Evolutionary conservation across 2,113 vertebrate genomes (phyloP), one percentile per base, ranked within the genome.

Genomic region (Ctenodactylus gundi): DNA sequence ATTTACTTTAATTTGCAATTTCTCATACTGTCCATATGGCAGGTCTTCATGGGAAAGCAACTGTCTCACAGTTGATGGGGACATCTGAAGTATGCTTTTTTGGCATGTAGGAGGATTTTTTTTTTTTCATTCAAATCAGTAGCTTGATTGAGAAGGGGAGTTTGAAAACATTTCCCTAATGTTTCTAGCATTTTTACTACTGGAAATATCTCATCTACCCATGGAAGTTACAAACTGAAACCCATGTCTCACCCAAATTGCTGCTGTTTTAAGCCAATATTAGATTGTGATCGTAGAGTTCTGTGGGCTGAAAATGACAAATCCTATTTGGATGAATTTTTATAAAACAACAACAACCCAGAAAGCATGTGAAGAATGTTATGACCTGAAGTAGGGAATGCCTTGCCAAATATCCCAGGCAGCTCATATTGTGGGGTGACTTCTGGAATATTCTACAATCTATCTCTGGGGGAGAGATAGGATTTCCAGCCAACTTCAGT

Each of bases 1-100:
- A 97, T 96, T 96, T 95, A 95, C 97, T 97, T 97, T 96, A 97
- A 97, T 97, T 96, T 95, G 87, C 90, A 72, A 96, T 97, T 96
- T 96, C 84, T 96, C 93, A 88, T 93, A 95, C 89, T 96, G 90
- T 90, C 95, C 96, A 97, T 93, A 97, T 97, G 97, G 96, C 15
- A 25, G 87, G 93, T 78, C 87, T 97, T 94, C 93, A 77, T 95
- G 90, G 95, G 94, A 97, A 97, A 95, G 87, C 89, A 93, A 97
- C 87, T 85, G 90, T 90, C 95, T 97, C 68, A 2, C 88, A 90
- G 94, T 93, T 93, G 96, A 96, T 6, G 18, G 70, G 95, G 91
- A 97, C 94, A 96, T 97, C 93, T 96, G 95, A 97, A 96, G 82
- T 87, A 93, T 82, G 94, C 39, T 89, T 67, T 96, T 94, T 92